phyloP scores from a whole-genome alignment of 1,140 invertebrate genomes.

The Hirudo medicinalis region DNA sequence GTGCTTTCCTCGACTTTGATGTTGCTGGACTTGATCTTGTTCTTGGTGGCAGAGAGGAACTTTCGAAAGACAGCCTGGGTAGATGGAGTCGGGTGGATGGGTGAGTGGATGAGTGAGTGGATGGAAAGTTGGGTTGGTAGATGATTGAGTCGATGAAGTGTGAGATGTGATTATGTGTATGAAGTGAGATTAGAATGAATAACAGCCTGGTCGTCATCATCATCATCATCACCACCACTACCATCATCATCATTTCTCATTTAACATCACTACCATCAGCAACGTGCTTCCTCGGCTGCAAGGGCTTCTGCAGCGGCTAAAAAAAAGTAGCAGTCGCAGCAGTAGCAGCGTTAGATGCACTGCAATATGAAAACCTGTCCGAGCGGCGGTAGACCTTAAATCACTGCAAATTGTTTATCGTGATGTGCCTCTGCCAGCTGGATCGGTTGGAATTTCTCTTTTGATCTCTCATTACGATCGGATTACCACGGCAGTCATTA shows the following conservation, averaged over 20 bases:
- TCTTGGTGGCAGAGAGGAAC: slow-evolving; percentile 23
- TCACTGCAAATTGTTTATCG: too few species aligned
- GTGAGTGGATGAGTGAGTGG: not conserved
- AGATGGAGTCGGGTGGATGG: not conserved
- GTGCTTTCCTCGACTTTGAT: slow-evolving; percentile 19
- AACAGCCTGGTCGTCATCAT: not conserved
- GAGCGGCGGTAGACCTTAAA: too few species aligned
- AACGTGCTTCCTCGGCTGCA: too few species aligned
- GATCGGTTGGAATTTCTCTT: too few species aligned
- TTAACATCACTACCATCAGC: too few species aligned
- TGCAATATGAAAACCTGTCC: too few species aligned
- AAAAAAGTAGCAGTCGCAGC: too few species aligned
- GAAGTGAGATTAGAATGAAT: not conserved
- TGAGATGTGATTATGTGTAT: not conserved
- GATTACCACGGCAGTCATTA: too few species aligned
- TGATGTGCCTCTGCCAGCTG: too few species aligned
- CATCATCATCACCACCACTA: not conserved
- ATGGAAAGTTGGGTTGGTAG: not conserved
- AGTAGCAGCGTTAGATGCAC: too few species aligned
- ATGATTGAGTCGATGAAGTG: not conserved
- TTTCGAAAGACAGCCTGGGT: slow-evolving; percentile 24
- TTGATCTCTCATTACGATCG: too few species aligned
- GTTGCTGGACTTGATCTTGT: slow-evolving; percentile 21
- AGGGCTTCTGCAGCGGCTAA: too few species aligned
- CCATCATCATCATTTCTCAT: not conserved